phyloP scores from a whole-genome alignment of 2,113 vertebrate species.

The Blennius ocellaris region DNA sequence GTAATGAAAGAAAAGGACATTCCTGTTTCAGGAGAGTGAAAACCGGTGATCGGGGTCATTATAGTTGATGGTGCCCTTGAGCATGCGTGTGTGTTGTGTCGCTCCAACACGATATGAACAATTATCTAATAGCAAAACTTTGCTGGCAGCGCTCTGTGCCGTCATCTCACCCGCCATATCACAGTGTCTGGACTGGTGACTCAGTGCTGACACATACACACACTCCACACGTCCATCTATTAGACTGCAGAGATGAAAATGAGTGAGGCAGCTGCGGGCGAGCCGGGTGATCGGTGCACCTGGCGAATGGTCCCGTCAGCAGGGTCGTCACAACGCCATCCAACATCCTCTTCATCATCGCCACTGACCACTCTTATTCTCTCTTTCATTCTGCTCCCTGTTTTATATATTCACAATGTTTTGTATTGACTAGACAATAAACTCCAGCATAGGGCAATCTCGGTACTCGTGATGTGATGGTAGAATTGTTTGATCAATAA shows the following conservation, averaged over 20 bases:
- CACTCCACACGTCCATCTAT: conserved; percentile 53
- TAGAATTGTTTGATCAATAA: too few species aligned
- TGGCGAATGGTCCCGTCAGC: conserved; percentile 65
- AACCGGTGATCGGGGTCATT: conserved; percentile 10
- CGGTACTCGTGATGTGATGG: too few species aligned
- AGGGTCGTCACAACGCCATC: conserved; percentile 25
- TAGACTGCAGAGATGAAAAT: conserved; percentile 51
- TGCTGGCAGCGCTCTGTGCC: conserved; percentile 33
- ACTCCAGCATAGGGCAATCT: too few species aligned
- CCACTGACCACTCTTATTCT: conserved; percentile 40
- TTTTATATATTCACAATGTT: background rate
- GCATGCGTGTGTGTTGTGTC: conserved; percentile 16
- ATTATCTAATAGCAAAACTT: conserved; percentile 54
- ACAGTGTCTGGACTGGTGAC: conserved; percentile 34
- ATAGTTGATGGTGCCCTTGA: conserved; percentile 24
- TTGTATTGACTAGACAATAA: background rate
- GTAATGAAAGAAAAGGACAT: background rate
- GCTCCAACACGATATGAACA: conserved; percentile 43
- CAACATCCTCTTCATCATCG: conserved; percentile 56
- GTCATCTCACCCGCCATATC: conserved; percentile 32
- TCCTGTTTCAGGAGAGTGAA: background rate
- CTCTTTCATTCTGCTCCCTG: conserved; percentile 26
- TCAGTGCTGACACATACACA: conserved; percentile 46
- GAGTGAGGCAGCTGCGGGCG: conserved; percentile 52
- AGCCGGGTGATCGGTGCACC: conserved; percentile 32